Base-by-base conservation (phyloP, 2,888 invertebrate genomes). In the Chloroclysta siterata region DNA sequence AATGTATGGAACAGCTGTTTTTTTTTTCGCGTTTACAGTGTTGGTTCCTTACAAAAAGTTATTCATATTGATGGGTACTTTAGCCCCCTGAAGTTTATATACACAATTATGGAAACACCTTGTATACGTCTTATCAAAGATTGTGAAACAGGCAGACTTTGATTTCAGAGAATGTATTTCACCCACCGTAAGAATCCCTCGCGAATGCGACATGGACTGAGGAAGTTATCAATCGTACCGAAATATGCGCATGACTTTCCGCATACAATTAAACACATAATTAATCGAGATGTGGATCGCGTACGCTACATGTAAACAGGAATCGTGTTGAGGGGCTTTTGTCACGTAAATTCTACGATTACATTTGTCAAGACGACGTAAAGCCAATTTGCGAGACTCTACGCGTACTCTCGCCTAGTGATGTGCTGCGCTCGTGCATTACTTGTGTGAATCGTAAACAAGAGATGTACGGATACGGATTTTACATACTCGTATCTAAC, bases 301-400 rank as follows among this genome's bases (percentile, higher is more conserved):
- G 36, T 55, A 55, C 36, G 56, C 36, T 60, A 51, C 60, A 53
- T 78, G 79, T 81, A 79, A 81, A 79, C 76, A 74, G 69, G 67
- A 33, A 36, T 46, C 74, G 73, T 71, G 76, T 66, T 57, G 69
- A 74, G 74, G 73, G 63, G 80, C 79, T 81, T 83, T 81, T 77
- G 81, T 79, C 79, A 76, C 80, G 84, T 81, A 83, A 85, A 85
- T 82, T 80, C 78, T 67, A 60, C 78, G 84, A 87, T 87, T 87
- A 87, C 85, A 82, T 81, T 79, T 84, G 86, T 86, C 82, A 84
- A 72, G 80, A 67, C 74, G 80, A 80, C 82, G 74, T 72, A 77
- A 76, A 81, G 80, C 78, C 81, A 81, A 85, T 85, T 84, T 83
- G 80, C 70, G 72, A 72, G 65, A 64, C 68, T 36, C 33, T 70